These are phyloP conservation scores for Thunnus thynnus DNA, from an alignment of 2,113 vertebrate species.

Conservation along the genomic window DNA sequence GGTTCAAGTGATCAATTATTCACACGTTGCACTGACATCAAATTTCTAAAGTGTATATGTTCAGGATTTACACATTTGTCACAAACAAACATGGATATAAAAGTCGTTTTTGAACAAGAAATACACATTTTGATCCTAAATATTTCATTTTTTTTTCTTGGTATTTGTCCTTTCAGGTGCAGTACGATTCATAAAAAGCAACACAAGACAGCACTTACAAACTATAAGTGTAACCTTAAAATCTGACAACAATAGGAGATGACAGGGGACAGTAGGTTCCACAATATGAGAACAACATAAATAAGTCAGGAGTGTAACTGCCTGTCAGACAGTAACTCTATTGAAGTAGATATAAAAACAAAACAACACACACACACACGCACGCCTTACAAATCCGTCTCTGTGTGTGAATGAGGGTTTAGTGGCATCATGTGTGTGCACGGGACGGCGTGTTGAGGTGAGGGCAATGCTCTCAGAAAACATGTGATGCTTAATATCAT, in stretches of 20 bases:
- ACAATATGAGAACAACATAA: slow-evolving; percentile 54
- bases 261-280: slow-evolving; percentile 29
- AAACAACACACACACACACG: background rate
- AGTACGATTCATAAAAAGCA: slow-evolving; percentile 6
- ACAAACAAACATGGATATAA: background rate
- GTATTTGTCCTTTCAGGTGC: background rate
- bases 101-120: background rate
- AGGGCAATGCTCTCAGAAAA: slow-evolving; percentile 20
- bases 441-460: background rate
- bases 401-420: background rate
- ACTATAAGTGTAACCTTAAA: slow-evolving; percentile 8
- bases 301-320: slow-evolving; percentile 57
- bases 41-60: slow-evolving; percentile 18
- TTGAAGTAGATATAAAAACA: slow-evolving; percentile 21
- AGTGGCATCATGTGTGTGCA: background rate
- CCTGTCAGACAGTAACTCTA: slow-evolving; percentile 43
- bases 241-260: slow-evolving; percentile 26
- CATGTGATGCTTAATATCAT: slow-evolving; percentile 46
- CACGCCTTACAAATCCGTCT: background rate
- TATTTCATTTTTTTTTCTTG: background rate
- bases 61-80: slow-evolving; percentile 17
- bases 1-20: slow-evolving; percentile 62
- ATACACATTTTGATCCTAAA: background rate
- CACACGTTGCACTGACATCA: slow-evolving; percentile 45
- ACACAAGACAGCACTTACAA: background rate